These are phyloP conservation scores for Xanthia togata DNA, from an alignment of 2,888 invertebrate species.

Conservation along the genomic window DNA sequence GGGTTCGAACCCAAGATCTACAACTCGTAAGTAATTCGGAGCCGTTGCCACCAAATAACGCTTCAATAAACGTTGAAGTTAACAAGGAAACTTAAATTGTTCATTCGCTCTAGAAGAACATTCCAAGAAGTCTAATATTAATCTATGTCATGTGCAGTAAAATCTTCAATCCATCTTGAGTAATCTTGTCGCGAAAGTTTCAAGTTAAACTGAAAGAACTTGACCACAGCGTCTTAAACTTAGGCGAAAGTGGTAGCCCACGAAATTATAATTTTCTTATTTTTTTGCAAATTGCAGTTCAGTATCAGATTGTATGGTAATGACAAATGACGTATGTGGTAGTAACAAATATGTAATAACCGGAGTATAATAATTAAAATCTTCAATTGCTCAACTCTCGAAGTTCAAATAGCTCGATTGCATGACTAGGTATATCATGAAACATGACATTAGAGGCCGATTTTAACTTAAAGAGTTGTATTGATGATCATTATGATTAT, in stretches of 20 bases:
- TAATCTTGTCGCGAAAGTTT: slow-evolving; percentile 22
- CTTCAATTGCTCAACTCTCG: neutral
- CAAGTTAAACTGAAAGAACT: slow-evolving; percentile 12
- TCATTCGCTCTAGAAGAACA: neutral
- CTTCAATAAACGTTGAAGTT: neutral
- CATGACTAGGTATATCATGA: neutral
- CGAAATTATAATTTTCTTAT: neutral
- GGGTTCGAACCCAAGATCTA: too few species aligned
- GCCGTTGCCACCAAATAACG: neutral
- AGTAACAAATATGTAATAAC: neutral
- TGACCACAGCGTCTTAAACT: slow-evolving; percentile 27
- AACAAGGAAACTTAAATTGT: neutral
- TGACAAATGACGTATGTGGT: neutral
- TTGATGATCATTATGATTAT: neutral
- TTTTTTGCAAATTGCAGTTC: neutral
- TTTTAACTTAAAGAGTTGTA: neutral
- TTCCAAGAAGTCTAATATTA: neutral
- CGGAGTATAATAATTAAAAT: neutral
- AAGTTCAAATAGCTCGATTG: neutral
- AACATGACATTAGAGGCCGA: neutral
- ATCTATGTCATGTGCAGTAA: neutral
- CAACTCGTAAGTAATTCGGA: too few species aligned
- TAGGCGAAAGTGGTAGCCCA: neutral
- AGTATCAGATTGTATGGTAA: neutral
- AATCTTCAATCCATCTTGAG: slow-evolving; percentile 18